These are phyloP conservation scores for Globodera rostochiensis DNA, from an alignment of 1,140 invertebrate species.

Conservation along the genomic window DNA sequence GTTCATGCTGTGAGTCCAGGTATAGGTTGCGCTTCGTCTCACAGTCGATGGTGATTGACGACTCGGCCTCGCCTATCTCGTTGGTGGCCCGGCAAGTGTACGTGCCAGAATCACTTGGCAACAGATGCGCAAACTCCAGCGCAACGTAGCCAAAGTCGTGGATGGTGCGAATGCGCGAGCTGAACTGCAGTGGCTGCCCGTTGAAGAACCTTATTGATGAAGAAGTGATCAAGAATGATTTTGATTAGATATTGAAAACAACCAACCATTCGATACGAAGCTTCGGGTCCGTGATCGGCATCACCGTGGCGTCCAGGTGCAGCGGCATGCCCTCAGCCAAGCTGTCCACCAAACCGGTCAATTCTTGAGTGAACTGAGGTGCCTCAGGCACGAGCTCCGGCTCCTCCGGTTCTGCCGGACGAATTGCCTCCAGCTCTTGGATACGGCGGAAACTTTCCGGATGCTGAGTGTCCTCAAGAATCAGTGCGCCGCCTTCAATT, in stretches of 20 bases:
- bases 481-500: constrained; percentile 67
- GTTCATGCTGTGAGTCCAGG: constrained; percentile 73
- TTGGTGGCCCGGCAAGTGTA: constrained; percentile 89
- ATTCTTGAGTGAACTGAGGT: constrained; percentile 59
- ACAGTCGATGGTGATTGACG: constrained; percentile 79
- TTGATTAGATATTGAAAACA: constrained; percentile 5
- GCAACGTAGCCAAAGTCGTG: constrained; percentile 92
- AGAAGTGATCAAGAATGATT: background rate
- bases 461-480: constrained; percentile 89
- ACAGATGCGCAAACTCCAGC: constrained; percentile 80
- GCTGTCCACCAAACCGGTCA: constrained; percentile 49
- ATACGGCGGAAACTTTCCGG: constrained; percentile 94
- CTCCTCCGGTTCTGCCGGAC: constrained; percentile 66
- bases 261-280: constrained; percentile 65
- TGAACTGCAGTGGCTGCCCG: constrained; percentile 66
- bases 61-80: constrained; percentile 86
- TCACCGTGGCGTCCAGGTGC: constrained; percentile 89
- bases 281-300: constrained; percentile 92
- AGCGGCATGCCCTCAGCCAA: constrained; percentile 80
- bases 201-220: constrained; percentile 40
- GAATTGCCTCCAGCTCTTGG: constrained; percentile 81
- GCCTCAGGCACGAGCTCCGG: constrained; percentile 55
- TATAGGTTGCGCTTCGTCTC: constrained; percentile 60
- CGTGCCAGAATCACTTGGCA: constrained; percentile 73
- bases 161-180: constrained; percentile 86